A percentile compares a stretch with the other conserved stretches of the same genome.
Evolutionary conservation across 2,888 invertebrate species (phyloP).

Genomic region (Aethes cnicana): DNA sequence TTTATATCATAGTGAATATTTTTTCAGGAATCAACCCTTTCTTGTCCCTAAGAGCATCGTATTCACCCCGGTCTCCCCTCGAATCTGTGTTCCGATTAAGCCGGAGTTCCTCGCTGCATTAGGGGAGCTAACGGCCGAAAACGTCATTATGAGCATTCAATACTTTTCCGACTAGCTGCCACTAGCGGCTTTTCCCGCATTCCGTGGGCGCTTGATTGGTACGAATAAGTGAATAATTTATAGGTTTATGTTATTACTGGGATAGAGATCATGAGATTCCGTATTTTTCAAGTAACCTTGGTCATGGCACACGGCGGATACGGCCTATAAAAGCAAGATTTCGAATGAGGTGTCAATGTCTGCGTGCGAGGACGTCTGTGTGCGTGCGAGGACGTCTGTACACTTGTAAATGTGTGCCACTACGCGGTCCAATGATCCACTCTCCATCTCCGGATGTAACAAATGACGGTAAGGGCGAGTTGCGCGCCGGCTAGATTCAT

Average conservation of each 20-base stretch:
- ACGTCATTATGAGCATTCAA: constrained; percentile 27
- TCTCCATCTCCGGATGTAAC: too few relatives aligned
- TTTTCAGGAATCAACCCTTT: constrained; percentile 11
- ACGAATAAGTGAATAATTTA: background rate
- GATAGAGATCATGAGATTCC: too few relatives aligned
- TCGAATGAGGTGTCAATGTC: too few relatives aligned
- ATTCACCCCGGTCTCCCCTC: constrained; percentile 40
- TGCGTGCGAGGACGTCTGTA: too few relatives aligned
- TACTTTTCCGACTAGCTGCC: constrained; percentile 6
- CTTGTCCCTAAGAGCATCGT: constrained; percentile 36
- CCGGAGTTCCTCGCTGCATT: constrained; percentile 53
- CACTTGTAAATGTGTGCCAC: too few relatives aligned
- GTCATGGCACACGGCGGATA: too few relatives aligned
- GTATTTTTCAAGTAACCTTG: too few relatives aligned
- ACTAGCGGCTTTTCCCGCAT: constrained; percentile 1
- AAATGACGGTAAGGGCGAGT: too few relatives aligned
- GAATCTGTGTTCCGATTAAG: constrained; percentile 64
- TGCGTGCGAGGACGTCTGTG: too few relatives aligned
- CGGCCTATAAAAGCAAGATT: too few relatives aligned
- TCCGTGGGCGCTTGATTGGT: background rate
- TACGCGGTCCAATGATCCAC: too few relatives aligned
- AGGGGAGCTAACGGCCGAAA: constrained; percentile 42
- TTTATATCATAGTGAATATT: constrained; percentile 3
- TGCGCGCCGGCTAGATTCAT: too few relatives aligned
- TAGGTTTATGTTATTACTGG: background rate